Evolutionary conservation across 2,888 invertebrate genomes (phyloP).

Genomic region (Heliothis peltigera): DNA sequence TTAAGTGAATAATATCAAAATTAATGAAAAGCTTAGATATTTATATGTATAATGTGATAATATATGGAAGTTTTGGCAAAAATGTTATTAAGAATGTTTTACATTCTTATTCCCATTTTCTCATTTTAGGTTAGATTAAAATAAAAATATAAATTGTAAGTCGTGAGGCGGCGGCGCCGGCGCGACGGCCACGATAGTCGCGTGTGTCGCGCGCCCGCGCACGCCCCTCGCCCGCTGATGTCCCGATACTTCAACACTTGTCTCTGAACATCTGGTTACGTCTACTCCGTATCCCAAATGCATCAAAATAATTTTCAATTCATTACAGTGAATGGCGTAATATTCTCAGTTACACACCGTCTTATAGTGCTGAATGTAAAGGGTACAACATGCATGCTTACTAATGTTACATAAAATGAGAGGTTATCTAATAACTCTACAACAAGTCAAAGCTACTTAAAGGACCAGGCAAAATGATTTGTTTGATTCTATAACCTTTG

Average conservation of each 20-base stretch:
- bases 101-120: constrained; percentile 79
- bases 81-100: constrained; percentile 77
- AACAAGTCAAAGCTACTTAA: constrained; percentile 30
- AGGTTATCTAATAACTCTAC: constrained; percentile 48
- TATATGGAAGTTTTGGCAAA: constrained; percentile 89
- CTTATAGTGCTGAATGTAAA: constrained; percentile 60
- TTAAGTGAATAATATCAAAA: constrained; percentile 89
- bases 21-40: constrained; percentile 86
- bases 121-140: constrained; percentile 77
- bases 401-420: constrained; percentile 29
- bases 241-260: constrained; percentile 56
- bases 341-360: constrained; percentile 30
- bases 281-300: constrained; percentile 69
- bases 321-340: constrained; percentile 57
- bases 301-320: constrained; percentile 78
- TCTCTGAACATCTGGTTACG: constrained; percentile 48
- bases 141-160: constrained; percentile 65
- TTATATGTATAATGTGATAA: constrained; percentile 89
- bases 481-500: neutral
- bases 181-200: constrained; percentile 2
- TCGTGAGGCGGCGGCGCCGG: constrained; percentile 44
- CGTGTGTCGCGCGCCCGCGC: constrained; percentile 17
- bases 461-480: neutral
- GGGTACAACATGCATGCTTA: constrained; percentile 57
- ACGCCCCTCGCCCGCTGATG: constrained; percentile 38